Base-by-base conservation (phyloP, 2,888 invertebrate genomes). In the Lucinisca nassula region DNA sequence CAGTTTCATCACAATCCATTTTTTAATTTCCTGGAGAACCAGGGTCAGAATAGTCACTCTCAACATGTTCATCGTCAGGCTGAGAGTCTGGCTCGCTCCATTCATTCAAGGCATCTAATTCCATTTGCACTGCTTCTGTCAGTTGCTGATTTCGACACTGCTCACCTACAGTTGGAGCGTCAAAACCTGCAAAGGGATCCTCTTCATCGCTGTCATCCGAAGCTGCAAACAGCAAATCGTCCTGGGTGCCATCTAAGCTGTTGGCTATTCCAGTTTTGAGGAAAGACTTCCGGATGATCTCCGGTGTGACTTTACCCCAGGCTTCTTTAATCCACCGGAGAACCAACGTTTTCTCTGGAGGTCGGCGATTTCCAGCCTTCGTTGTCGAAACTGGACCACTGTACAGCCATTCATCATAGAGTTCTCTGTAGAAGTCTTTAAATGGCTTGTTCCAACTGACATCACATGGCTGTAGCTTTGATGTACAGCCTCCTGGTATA, bases 381-480 rank as follows among this genome's bases (percentile, higher is more conserved):
- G n/a, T n/a, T n/a, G n/a, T n/a, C n/a, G n/a, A n/a, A n/a, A n/a
- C n/a, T n/a, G n/a, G n/a, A n/a, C n/a, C n/a, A n/a, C n/a, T n/a
- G n/a, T n/a, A n/a, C n/a, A n/a, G n/a, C n/a, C n/a, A n/a, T n/a
- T n/a, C n/a, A n/a, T n/a, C n/a, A n/a, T n/a, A n/a, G n/a, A n/a
- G n/a, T n/a, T n/a, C n/a, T n/a, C n/a, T n/a, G n/a, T n/a, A n/a
- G 14, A 12, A 17, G 72, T 37, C 72, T n/a, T 72, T 72, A 17
- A 72, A 72, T 72, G 72, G 72, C 32, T 72, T 72, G 72, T 72
- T 72, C 72, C 35, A 35, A 21, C n/a, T n/a, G n/a, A 72, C 72
- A n/a, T 72, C 72, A 3, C 21, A 21, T 17, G 72, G 72, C 37
- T 72, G 72, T 24, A 35, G 35, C n/a, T 40, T 37, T 17, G 37